Evolutionary conservation across 2,113 vertebrate genomes (phyloP), one percentile per base, ranked within the genome.

Genomic region (Myanophis thanlyinensis): DNA sequence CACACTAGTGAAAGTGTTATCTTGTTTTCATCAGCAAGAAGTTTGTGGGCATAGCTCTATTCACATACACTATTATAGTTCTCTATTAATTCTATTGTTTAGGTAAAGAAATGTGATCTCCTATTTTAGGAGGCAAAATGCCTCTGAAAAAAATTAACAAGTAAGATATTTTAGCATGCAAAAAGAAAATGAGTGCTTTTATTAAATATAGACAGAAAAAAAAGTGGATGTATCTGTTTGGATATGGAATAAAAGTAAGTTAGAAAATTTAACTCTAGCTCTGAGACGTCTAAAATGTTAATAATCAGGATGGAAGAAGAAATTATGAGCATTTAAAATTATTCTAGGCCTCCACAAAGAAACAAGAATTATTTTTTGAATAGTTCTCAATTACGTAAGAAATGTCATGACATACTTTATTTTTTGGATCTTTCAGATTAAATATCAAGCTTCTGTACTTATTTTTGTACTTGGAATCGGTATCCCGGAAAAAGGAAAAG

Each of bases 391-490:
- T 30, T 89, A 12, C 40, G 90, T 89, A 91, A 30, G 73, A 93
- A 95, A 93, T n/a, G 85, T 73, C 89, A 46, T n/a, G 13, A 98
- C 99, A 96, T 98, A 99, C 99, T 40, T 98, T 99, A 96, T 99
- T 99, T 98, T 99, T 99, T 56, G 98, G 98, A 95, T 99, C 99
- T 97, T 98, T 99, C 46, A 99, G 98, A 97, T 99, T 99, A 96
- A 99, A 99, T 98, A 99, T 99, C 96, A 99, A 96, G 96, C 99
- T 99, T 97, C 99, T 97, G 91, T 99, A 99, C 95, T 99, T 99
- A 97, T 98, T 99, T 97, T 99, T 99, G 95, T 99, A 99, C 95
- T 99, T 99, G 15, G 98, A 98, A 67, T 99, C 99, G 10, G 99
- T 99, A 95, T 99, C 99, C 94, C 99, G 99, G 95, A 99, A 99